These are phyloP conservation scores for Ateles fusciceps DNA, from an alignment of 2,797 vertebrate species.

Conservation along the genomic window DNA sequence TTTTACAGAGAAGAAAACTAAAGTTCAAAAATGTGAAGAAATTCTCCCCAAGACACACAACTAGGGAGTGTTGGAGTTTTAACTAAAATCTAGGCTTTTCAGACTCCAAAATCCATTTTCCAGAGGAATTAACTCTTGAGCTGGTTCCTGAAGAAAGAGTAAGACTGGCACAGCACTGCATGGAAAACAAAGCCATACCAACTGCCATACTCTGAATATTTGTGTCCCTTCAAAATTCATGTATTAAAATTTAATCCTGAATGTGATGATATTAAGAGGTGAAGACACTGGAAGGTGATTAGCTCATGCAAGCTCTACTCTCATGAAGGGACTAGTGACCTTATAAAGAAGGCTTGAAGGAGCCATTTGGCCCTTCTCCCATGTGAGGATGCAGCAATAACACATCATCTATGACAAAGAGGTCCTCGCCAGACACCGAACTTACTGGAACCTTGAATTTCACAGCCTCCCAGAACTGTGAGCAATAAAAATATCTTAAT, in stretches of 20 bases:
- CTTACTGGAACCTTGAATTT: not conserved
- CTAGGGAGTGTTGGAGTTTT: not conserved
- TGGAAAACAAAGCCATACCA: not conserved
- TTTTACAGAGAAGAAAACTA: constrained; percentile 30
- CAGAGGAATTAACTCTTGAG: not conserved
- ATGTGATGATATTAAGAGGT: not conserved
- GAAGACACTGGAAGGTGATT: not conserved
- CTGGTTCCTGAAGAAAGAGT: not conserved
- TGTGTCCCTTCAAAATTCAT: not conserved
- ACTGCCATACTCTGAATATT: not conserved
- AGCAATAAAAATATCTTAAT: not conserved
- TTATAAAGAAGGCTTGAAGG: not conserved
- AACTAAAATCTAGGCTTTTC: not conserved
- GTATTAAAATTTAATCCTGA: not conserved
- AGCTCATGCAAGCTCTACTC: too few relatives aligned
- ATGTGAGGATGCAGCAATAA: not conserved
- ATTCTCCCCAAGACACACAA: not conserved
- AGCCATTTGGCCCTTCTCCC: not conserved
- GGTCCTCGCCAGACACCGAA: not conserved
- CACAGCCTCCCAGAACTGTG: not conserved
- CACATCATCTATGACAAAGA: not conserved
- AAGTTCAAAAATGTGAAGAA: not conserved
- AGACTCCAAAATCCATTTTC: not conserved
- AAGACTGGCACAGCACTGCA: not conserved
- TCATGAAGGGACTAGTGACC: not conserved